Base-by-base conservation (phyloP, 2,797 vertebrate species). In the Macropodus opercularis region DNA sequence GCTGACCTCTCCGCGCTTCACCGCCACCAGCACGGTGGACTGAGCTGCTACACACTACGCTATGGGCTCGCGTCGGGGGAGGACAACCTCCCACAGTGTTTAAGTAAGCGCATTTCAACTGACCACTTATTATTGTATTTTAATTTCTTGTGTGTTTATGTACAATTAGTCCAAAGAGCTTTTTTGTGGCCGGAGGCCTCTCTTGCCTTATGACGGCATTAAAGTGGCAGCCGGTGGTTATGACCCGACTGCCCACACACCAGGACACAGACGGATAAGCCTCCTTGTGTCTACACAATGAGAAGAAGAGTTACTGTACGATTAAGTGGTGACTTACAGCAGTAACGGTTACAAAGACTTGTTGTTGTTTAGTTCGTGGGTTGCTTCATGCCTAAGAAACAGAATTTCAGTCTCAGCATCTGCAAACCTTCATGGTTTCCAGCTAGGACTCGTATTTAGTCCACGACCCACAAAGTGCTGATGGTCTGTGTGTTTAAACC, bases 141-240 rank as follows among this genome's bases (percentile, higher is more conserved):
- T 3, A 43, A 7, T 58, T 53, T 63, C 19, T 38, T 52, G 43
- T 21, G 31, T 62, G 3, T 12, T 18, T 24, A 49, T 29, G 19
- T 50, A 49, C 18, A 55, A 23, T 27, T 35, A 55, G 29, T 24
- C 42, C n/a, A 52, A 14, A 55, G 19, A 31, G 10, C 2, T 29
- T 32, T 13, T 32, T 6, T 32, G 31, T 13, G 12, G 31, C 12
- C 12, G 8, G 5, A 36, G 3, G 3, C 5, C 6, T 36, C 9
- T 47, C 43, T 57, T 40, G 19, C n/a, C 38, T 17, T 47, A 39
- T 29, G 17, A 38, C 3, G 4, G 17, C 13, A 41, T 27, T 26
- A 21, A n/a, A 53, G 7, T 31, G 17, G 5, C 21, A 40, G 35
- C 6, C 1, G 11, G 1, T 8, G 14, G 15, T 21, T 14, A 13